Evolutionary conservation across 2,113 vertebrate species (phyloP), one percentile per base, ranked within the genome.

Genomic region (Halichoeres trimaculatus): DNA sequence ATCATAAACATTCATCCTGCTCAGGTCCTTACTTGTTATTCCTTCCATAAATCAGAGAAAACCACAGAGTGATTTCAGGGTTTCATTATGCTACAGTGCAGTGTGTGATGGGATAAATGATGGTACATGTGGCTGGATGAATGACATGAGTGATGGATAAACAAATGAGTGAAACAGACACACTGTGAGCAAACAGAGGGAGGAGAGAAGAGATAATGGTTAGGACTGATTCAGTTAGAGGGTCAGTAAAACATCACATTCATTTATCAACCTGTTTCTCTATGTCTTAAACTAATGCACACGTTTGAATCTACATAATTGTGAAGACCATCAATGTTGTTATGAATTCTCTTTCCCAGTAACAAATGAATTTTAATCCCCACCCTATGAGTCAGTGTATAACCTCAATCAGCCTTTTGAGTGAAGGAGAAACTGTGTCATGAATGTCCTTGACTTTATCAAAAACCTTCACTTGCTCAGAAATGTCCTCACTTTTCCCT

Each of bases 131-230:
- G 75, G 75, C 19, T 65, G 65, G 59, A 88, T 78, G 70, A 70
- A 84, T 85, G 78, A 74, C 52, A 62, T 45, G 50, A 76, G 38
- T 64, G 66, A 73, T 19, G 82, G 60, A 75, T 61, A 74, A 74
- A 74, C 4, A 47, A 36, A 85, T 72, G 76, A 66, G 71, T 40
- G 68, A 77, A 71, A 83, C 45, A 70, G 30, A 83, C 67, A 64
- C 65, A 62, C 50, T 64, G 76, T 72, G 81, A 75, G 60, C 38
- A 80, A 63, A 85, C 52, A 85, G 66, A 80, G 63, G 63, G 70
- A 86, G 58, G 63, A 82, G 76, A 86, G 63, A 80, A 84, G 62
- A 86, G 77, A 83, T 69, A 59, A 64, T 4, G 26, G 79, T 86
- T 83, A 85, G 70, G 70, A 52, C 69, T 70, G 60, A 38, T 50